Base-by-base conservation (phyloP, 2,888 invertebrate species). In the Gibbula magus region DNA sequence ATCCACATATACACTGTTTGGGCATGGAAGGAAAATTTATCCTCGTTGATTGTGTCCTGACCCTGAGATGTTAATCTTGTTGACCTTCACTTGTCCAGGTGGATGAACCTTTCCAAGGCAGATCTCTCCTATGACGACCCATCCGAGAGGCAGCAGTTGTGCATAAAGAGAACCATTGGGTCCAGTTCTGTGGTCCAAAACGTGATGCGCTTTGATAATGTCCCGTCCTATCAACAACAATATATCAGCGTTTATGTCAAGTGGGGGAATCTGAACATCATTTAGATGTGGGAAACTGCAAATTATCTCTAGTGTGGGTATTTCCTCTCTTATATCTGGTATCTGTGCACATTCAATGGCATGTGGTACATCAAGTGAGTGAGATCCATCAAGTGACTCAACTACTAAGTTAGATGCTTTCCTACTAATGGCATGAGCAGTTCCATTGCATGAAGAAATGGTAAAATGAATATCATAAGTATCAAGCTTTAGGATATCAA, bases 71-170 rank as follows among this genome's bases (percentile, higher is more conserved):
- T 35, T 22, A 13, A 78, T 13, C 5, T 77, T 25, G 32, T 25
- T 76, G 20, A 81, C 35, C 8, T 78, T 80, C 0, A 74, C 74
- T 66, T 45, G 83, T 80, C 75, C 75, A 0, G 81, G 73, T 29
- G 32, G 8, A 29, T 84, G 83, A 16, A 80, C 20, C n/a, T 84
- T 77, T 2, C 83, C 84, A 7, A 83, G 70, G 54, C 83, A 85
- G 4, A 76, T 74, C 51, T 85, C 79, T 18, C 82, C 84, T 53
- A 85, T 70, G 18, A 84, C 61, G 0, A 84, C 80, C 82, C 83
- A 82, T 13, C 81, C 83, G 7, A 84, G 61, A 18, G 20, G 39
- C 2, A 83, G 66, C 56, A 45, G 53, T 54, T 83, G 82, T 0
- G 80, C 82, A 75, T 66, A 83, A 2, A 82, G 83, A 22, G 84